Base-by-base conservation (phyloP, 1,140 invertebrate genomes). In the Cataglyphis hispanica region DNA sequence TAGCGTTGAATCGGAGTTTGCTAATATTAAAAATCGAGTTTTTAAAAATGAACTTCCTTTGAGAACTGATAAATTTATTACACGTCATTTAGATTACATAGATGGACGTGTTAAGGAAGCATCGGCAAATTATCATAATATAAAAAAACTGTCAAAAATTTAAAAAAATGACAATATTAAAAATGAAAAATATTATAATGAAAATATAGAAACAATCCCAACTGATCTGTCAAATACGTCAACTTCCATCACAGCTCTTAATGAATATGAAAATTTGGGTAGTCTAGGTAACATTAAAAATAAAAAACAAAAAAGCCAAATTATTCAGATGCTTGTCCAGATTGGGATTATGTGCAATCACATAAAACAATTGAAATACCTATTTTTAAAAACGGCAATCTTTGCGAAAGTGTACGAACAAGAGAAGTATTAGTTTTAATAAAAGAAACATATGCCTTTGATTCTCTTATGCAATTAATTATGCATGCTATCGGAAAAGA, bases 381-480 rank as follows among this genome's bases (percentile, higher is more conserved):
- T 7, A 50, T 50, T 50, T 50, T 19, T 19, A 50, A 50, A 70
- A 70, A 70, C 6, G 13, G 43, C 1, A 50, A 50, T 70, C 25
- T 69, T 69, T 46, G 43, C 10, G 25, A 50, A 1, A 70, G 13
- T 0, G 25, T 50, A 19, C 43, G 22, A 2, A 8, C 19, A 50
- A 5, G 13, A 1, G 67, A 19, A 8, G 2, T 2, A 31, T 1
- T 7, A 19, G 43, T 50, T 50, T 13, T 19, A 50, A 50, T 70
- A 25, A 70, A 50, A 27, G 67, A 70, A 70, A 70, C 67, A 70
- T 70, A 43, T 50, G 43, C 67, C 4, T 70, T 70, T 50, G 40
- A 70, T 1, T 70, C 43, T 3, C 0, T 50, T 50, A 3, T 46
- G 43, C 67, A 70, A 50, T 50, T 70, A 46, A 5, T 70, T 70